These are phyloP conservation scores for Antedon bifida DNA, from an alignment of 35 echinoderm and acorn worm species.

Conservation along the genomic window DNA sequence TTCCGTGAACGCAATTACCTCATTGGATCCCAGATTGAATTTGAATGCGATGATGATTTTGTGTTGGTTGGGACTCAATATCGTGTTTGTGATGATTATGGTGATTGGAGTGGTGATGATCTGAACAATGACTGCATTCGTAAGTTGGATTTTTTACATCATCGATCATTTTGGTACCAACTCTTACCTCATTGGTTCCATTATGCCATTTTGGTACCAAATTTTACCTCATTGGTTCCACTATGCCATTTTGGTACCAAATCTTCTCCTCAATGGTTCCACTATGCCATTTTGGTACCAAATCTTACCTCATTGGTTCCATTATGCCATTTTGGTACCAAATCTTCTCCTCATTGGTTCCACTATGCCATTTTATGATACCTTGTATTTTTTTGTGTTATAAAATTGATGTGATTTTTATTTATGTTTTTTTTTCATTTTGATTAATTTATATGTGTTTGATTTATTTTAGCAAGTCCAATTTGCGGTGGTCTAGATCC, in stretches of 20 bases:
- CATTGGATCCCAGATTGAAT: slow-evolving; percentile 71
- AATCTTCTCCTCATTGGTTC: too few relatives aligned
- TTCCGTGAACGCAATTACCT: slow-evolving; percentile 57
- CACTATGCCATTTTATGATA: too few relatives aligned
- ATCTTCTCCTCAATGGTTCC: too few relatives aligned
- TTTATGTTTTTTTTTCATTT: neutral
- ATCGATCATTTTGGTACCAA: too few relatives aligned
- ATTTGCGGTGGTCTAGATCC: slow-evolving; percentile 65
- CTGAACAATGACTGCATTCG: slow-evolving; percentile 60
- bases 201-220: too few relatives aligned
- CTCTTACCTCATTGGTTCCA: too few relatives aligned
- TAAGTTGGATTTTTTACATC: slow-evolving; percentile 9
- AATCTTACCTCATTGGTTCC: too few relatives aligned
- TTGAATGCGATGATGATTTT: slow-evolving; percentile 73
- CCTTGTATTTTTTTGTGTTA: too few relatives aligned
- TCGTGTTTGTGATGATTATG: slow-evolving; percentile 53
- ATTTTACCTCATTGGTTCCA: too few relatives aligned
- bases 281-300: too few relatives aligned
- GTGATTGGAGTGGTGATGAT: slow-evolving; percentile 67
- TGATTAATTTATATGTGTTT: neutral
- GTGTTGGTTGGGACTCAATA: slow-evolving; percentile 66
- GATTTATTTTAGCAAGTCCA: slow-evolving; percentile 65
- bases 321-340: too few relatives aligned
- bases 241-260: too few relatives aligned
- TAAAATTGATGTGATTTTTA: neutral